A percentile compares a stretch with the other conserved stretches of the same genome.
phyloP scores from a whole-genome alignment of 2,888 invertebrate species.

The Tenodera sinensis region DNA sequence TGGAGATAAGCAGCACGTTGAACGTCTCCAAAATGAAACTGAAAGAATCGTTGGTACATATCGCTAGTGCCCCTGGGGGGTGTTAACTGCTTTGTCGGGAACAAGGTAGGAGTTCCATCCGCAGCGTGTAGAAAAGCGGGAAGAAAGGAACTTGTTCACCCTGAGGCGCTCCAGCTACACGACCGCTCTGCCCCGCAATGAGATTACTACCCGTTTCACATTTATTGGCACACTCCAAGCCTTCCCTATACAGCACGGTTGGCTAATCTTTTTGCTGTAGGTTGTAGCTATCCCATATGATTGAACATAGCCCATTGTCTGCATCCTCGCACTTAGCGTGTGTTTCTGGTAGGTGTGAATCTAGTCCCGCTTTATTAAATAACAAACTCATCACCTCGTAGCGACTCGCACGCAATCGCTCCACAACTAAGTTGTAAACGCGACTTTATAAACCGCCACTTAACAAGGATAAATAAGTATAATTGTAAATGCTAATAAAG shows the following conservation, averaged over 20 bases:
- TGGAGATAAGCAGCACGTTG: background rate
- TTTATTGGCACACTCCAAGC: background rate
- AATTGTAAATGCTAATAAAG: background rate
- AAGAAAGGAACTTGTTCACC: background rate
- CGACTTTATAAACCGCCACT: background rate
- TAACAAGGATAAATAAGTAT: background rate
- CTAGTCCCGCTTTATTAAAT: background rate
- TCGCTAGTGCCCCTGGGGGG: background rate
- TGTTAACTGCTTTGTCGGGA: background rate
- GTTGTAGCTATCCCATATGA: background rate
- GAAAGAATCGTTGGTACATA: background rate
- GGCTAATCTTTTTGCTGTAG: background rate
- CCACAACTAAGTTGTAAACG: background rate
- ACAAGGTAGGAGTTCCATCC: background rate
- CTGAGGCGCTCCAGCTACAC: background rate
- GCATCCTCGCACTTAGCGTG: background rate
- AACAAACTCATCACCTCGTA: background rate
- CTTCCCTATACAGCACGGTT: background rate
- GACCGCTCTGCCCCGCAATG: background rate
- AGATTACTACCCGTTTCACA: background rate
- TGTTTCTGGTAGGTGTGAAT: background rate
- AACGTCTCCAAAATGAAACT: background rate
- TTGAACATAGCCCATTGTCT: background rate
- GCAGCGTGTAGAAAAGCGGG: background rate
- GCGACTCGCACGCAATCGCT: background rate